Conservation (phyloP, 2,797 vertebrate species). For the Chlorospingus semifuscus region DNA sequence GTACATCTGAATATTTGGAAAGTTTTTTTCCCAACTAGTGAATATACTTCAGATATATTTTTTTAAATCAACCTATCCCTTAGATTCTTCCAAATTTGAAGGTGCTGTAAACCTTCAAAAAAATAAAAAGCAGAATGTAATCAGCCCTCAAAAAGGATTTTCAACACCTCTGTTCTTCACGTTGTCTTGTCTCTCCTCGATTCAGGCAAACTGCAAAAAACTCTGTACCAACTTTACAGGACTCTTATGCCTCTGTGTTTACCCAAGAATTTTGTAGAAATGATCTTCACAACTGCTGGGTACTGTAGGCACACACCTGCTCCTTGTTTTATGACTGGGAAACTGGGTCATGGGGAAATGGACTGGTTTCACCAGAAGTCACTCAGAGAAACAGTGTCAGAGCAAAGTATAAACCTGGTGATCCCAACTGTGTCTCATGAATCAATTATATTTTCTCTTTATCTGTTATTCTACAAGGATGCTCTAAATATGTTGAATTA, state of each 20-base stretch:
- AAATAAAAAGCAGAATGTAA: not conserved
- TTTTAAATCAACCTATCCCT: not conserved
- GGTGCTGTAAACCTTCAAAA: not conserved
- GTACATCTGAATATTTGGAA: not conserved
- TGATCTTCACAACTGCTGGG: constrained; percentile 4
- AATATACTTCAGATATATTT: not conserved
- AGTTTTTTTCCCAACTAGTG: not conserved
- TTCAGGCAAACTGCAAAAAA: constrained; percentile 21
- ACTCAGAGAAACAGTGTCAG: not conserved
- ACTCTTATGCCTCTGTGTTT: not conserved
- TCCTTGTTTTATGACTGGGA: constrained; percentile 27
- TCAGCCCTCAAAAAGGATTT: constrained; percentile 9
- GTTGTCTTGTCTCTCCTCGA: not conserved
- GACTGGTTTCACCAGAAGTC: not conserved
- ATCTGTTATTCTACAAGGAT: not conserved
- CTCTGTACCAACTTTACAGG: constrained; percentile 17
- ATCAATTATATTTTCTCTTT: not conserved
- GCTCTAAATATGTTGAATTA: not conserved
- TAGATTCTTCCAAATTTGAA: not conserved
- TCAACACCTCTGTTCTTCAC: constrained; percentile 20
- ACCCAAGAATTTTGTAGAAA: not conserved
- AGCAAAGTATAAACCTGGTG: not conserved
- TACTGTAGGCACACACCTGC: constrained; percentile 1
- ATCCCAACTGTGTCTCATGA: not conserved
- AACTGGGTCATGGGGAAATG: not conserved